These are phyloP conservation scores for Eurypyga helias DNA, from an alignment of 2,113 vertebrate species.

Conservation along the genomic window DNA sequence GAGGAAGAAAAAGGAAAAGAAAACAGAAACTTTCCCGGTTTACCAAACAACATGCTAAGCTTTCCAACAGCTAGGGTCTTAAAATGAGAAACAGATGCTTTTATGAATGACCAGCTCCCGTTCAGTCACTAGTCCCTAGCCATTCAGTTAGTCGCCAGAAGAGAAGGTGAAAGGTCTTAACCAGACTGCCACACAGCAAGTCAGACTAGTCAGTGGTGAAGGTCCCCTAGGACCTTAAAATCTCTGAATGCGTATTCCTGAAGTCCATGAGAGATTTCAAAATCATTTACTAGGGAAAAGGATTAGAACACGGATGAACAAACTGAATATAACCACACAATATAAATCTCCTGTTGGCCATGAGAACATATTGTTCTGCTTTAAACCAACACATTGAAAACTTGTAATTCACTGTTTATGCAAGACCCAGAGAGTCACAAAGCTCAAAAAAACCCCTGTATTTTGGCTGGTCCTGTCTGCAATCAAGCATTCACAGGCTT, in stretches of 20 bases:
- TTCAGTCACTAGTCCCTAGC: background rate
- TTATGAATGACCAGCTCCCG: background rate
- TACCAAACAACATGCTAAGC: background rate
- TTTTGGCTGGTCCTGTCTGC: background rate
- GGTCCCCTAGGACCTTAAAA: background rate
- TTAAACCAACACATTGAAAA: background rate
- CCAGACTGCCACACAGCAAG: background rate
- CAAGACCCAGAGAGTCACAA: background rate
- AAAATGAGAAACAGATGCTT: background rate
- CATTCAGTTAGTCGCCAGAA: background rate
- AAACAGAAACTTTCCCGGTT: background rate
- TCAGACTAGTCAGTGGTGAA: background rate
- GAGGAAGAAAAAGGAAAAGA: background rate
- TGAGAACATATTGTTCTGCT: background rate
- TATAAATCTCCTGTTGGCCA: background rate
- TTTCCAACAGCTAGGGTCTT: background rate
- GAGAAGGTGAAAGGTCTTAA: background rate
- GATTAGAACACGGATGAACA: background rate
- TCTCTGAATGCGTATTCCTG: background rate
- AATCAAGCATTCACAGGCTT: background rate
- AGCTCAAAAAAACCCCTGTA: background rate
- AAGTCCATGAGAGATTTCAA: background rate
- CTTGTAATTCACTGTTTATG: background rate
- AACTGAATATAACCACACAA: background rate
- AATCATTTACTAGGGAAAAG: background rate